phyloP scores from a whole-genome alignment of 2,888 invertebrate species.

The Noctua janthina region DNA sequence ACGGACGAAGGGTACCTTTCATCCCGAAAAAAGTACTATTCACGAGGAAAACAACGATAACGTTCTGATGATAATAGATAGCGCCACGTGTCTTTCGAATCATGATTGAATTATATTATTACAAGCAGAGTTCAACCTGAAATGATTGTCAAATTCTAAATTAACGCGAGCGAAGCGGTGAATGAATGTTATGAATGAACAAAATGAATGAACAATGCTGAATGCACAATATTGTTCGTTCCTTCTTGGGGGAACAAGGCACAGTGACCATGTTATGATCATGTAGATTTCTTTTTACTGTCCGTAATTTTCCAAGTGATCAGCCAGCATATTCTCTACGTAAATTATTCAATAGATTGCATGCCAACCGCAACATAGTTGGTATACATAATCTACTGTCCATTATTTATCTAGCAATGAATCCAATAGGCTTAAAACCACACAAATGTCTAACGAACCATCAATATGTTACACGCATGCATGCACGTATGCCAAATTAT shows the following conservation, averaged over 20 bases:
- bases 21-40: too few relatives aligned
- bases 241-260: neutral
- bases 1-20: too few relatives aligned
- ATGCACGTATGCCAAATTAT: slow-evolving; percentile 32
- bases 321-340: neutral
- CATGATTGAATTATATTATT: too few relatives aligned
- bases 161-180: too few relatives aligned
- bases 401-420: slow-evolving; percentile 2
- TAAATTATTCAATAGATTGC: neutral
- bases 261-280: neutral
- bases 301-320: neutral
- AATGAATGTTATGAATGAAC: too few relatives aligned
- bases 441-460: neutral
- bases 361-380: neutral
- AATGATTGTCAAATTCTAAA: too few relatives aligned
- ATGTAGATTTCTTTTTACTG: neutral
- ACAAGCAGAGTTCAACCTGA: too few relatives aligned
- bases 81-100: too few relatives aligned
- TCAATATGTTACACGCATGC: slow-evolving; percentile 38
- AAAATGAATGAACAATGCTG: too few relatives aligned
- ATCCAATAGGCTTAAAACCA: slow-evolving; percentile 18
- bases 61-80: too few relatives aligned
- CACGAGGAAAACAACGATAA: too few relatives aligned
- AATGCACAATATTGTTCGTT: neutral
- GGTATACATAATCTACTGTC: neutral